A percentile compares a stretch with the other conserved stretches of the same genome.
Conservation (phyloP, 1,140 invertebrate species). For the Drosophila repletoides region DNA sequence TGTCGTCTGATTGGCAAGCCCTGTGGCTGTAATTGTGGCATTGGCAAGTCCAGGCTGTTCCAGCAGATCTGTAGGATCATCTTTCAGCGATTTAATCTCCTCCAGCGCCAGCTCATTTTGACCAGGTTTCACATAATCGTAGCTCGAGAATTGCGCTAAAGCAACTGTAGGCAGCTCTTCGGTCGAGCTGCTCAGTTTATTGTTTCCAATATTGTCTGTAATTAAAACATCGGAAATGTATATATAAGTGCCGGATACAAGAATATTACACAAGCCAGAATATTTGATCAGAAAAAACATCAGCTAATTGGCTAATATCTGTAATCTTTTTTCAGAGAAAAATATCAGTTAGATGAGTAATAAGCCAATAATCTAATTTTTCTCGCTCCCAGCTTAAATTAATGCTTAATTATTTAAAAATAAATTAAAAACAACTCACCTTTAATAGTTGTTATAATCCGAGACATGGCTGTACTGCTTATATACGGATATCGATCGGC, state of each 20-base stretch:
- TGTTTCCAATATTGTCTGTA: slow-evolving; percentile 56
- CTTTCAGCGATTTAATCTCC: slow-evolving; percentile 69
- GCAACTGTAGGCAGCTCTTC: slow-evolving; percentile 37
- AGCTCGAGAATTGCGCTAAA: slow-evolving; percentile 52
- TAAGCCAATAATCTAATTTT: too few relatives aligned
- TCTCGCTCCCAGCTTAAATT: too few relatives aligned
- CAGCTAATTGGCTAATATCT: too few relatives aligned
- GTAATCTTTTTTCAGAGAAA: too few relatives aligned
- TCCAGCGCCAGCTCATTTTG: slow-evolving; percentile 65
- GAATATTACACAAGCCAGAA: too few relatives aligned
- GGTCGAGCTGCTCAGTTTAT: slow-evolving; percentile 33
- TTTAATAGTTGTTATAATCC: slow-evolving; percentile 69
- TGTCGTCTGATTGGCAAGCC: slow-evolving; percentile 29
- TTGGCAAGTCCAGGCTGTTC: slow-evolving; percentile 31
- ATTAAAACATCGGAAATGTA: background rate
- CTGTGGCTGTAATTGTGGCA: slow-evolving; percentile 18
- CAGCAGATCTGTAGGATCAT: background rate
- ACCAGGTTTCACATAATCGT: slow-evolving; percentile 58
- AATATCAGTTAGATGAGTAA: too few relatives aligned
- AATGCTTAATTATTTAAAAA: too few relatives aligned
- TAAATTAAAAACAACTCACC: slow-evolving; percentile 36
- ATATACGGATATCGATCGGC: slow-evolving; percentile 63
- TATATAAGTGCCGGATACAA: too few relatives aligned
- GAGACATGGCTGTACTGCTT: slow-evolving; percentile 40
- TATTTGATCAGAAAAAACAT: too few relatives aligned